Evolutionary conservation across 1,140 invertebrate genomes (phyloP).

Genomic region (Meloidogyne floridensis): DNA sequence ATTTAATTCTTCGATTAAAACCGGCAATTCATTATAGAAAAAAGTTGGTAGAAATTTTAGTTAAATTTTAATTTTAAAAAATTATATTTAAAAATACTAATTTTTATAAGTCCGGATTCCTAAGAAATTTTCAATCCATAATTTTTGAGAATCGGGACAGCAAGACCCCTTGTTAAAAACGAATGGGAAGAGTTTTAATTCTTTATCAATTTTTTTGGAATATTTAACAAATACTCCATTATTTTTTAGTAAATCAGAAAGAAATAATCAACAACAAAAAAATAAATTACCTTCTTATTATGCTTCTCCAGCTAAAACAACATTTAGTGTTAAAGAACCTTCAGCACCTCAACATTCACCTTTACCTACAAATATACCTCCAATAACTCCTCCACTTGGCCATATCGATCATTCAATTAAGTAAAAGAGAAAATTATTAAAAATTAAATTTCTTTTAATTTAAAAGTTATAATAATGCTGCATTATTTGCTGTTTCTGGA

Average conservation of each 20-base stretch:
- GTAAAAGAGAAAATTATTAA: constrained; percentile 26
- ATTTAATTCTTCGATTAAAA: constrained; percentile 41
- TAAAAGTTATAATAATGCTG: constrained; percentile 61
- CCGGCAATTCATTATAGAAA: constrained; percentile 38
- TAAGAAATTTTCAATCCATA: too few relatives aligned
- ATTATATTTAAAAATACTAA: not conserved
- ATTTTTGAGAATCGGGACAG: too few relatives aligned
- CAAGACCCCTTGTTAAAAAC: too few relatives aligned
- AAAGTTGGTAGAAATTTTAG: constrained; percentile 38
- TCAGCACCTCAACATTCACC: constrained; percentile 8
- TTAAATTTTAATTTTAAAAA: not conserved
- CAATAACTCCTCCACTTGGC: constrained; percentile 50
- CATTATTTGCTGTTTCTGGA: constrained; percentile 56
- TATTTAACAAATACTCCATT: not conserved
- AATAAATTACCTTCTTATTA: constrained; percentile 20
- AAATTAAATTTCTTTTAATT: too few relatives aligned
- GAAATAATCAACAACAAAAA: not conserved
- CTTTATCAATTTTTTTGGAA: too few relatives aligned
- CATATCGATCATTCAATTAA: constrained; percentile 58
- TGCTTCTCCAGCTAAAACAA: constrained; percentile 4
- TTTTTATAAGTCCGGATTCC: too few relatives aligned
- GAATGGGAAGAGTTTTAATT: too few relatives aligned
- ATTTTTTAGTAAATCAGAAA: constrained; percentile 7
- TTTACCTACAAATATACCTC: constrained; percentile 17
- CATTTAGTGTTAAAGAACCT: constrained; percentile 27